These are phyloP conservation scores for Ennomos fuscantarius DNA, from an alignment of 2,888 invertebrate species.

Conservation along the genomic window DNA sequence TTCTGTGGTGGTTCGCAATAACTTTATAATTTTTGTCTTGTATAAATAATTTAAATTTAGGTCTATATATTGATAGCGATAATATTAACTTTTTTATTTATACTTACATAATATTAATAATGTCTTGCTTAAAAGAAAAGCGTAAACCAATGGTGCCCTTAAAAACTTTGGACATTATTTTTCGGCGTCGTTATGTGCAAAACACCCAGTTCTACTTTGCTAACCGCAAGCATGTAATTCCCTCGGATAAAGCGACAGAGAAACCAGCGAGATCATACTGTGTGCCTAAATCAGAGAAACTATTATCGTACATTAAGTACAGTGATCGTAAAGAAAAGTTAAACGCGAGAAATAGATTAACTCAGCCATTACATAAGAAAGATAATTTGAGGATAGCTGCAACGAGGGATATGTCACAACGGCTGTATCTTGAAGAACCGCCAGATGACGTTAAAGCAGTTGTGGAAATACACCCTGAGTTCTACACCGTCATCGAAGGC, in stretches of 20 bases:
- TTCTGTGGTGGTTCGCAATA: too few species aligned
- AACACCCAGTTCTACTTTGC: constrained; percentile 80
- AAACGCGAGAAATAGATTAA: constrained; percentile 53
- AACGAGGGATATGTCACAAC: constrained; percentile 81
- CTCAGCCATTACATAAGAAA: constrained; percentile 67
- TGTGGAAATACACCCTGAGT: constrained; percentile 87
- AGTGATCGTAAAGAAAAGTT: constrained; percentile 73
- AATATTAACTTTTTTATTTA: constrained; percentile 20
- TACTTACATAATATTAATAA: constrained; percentile 29
- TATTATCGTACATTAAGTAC: constrained; percentile 77
- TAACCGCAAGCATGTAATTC: constrained; percentile 66
- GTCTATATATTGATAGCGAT: constrained; percentile 15
- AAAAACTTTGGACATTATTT: constrained; percentile 77
- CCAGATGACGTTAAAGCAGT: constrained; percentile 84
- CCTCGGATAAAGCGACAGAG: constrained; percentile 42
- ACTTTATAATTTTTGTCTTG: too few species aligned
- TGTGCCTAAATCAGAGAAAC: constrained; percentile 72
- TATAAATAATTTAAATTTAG: not conserved
- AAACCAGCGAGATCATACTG: constrained; percentile 64
- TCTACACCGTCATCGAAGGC: constrained; percentile 86
- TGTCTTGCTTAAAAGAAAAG: constrained; percentile 67
- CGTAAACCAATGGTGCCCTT: constrained; percentile 73
- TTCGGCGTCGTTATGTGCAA: constrained; percentile 73
- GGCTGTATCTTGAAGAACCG: constrained; percentile 85
- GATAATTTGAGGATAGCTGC: constrained; percentile 75